Evolutionary conservation across 2,113 vertebrate species (phyloP).

Genomic region (Tetrax tetrax): DNA sequence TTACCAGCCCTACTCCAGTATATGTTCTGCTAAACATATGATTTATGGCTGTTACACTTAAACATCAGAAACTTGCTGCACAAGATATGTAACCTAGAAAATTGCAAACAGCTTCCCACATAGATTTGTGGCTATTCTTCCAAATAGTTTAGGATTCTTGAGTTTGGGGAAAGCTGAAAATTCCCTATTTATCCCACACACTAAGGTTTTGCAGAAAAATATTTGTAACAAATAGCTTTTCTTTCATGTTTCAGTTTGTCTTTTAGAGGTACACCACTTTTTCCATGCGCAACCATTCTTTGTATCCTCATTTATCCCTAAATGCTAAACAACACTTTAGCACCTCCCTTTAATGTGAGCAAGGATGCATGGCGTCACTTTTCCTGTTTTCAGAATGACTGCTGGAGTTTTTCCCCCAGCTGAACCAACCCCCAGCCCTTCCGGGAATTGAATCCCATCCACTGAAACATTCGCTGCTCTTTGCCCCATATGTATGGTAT

Average conservation of each 20-base stretch:
- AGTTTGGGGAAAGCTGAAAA: background rate
- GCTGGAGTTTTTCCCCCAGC: background rate
- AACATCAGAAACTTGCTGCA: background rate
- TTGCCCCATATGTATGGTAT: background rate
- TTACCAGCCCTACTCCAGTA: background rate
- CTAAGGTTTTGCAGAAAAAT: background rate
- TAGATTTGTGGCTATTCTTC: background rate
- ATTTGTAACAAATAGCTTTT: background rate
- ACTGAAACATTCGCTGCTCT: background rate
- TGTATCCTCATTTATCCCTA: background rate
- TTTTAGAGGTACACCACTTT: background rate
- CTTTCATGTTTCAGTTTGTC: background rate
- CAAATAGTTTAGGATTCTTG: background rate
- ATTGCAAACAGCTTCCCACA: background rate
- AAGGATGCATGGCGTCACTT: background rate
- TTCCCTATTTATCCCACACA: background rate
- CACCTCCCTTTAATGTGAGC: background rate
- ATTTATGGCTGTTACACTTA: background rate
- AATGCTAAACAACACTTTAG: background rate
- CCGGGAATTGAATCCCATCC: background rate
- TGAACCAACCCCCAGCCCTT: background rate
- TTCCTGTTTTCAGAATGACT: background rate
- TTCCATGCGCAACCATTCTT: background rate
- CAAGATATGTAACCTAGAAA: background rate
- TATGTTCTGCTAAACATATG: background rate